These are phyloP conservation scores for Drosophila paramelanica DNA, from an alignment of 2,888 invertebrate species.

Conservation along the genomic window DNA sequence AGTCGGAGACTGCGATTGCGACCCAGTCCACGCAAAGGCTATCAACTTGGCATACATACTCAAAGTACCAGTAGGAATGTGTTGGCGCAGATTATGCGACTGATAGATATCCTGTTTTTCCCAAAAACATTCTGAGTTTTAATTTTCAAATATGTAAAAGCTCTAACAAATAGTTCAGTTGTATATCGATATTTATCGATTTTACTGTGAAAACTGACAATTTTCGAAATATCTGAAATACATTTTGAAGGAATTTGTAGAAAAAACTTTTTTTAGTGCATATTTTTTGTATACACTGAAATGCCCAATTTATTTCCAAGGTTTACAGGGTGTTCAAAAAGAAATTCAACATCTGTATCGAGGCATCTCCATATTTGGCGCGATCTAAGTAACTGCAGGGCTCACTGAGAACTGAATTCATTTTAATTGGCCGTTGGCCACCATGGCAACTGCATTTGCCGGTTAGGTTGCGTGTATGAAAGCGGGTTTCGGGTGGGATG, in stretches of 20 bases:
- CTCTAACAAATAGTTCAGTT: too few species aligned
- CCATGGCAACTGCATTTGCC: constrained; percentile 50
- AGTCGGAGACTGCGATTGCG: constrained; percentile 7
- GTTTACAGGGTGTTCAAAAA: not conserved
- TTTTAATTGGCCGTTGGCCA: constrained; percentile 66
- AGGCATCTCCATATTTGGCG: constrained; percentile 15
- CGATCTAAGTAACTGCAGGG: constrained; percentile 17
- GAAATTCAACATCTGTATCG: constrained; percentile 17
- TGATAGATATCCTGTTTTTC: not conserved
- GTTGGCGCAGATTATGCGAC: not conserved
- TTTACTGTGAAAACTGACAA: too few species aligned
- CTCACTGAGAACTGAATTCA: constrained; percentile 17
- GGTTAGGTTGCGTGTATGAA: not conserved
- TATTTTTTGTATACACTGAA: not conserved
- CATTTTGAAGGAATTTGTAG: too few species aligned
- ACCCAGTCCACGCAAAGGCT: constrained; percentile 6
- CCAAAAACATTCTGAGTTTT: too few species aligned
- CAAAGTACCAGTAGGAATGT: constrained; percentile 1
- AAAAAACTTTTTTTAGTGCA: not conserved
- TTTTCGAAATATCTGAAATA: too few species aligned
- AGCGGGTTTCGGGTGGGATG: not conserved
- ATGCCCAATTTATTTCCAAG: not conserved
- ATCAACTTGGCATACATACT: constrained; percentile 44
- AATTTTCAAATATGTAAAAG: too few species aligned
- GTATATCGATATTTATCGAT: too few species aligned